phyloP scores from a whole-genome alignment of 2,113 vertebrate species.

The Actinemys pallida region DNA sequence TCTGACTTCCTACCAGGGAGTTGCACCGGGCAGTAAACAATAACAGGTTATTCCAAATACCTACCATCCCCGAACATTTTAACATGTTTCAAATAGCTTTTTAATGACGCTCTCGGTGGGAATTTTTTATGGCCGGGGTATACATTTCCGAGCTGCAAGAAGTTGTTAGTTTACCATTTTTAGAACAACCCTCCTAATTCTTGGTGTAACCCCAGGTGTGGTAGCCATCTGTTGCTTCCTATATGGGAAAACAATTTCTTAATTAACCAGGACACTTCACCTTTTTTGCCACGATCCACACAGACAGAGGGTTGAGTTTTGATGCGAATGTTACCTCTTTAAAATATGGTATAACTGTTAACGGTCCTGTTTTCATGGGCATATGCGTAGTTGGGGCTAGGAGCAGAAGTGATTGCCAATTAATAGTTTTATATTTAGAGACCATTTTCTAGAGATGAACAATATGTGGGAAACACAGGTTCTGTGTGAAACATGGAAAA shows the following conservation, averaged over 20 bases:
- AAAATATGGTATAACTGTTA: neutral
- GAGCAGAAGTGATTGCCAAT: neutral
- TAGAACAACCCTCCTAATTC: neutral
- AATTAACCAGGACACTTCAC: neutral
- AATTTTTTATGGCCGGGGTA: accelerated
- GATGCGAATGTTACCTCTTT: neutral
- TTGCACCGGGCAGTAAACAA: conserved; percentile 29
- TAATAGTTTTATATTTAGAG: neutral
- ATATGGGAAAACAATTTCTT: neutral
- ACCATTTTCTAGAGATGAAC: neutral
- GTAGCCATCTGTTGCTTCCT: neutral
- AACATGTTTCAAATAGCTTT: neutral
- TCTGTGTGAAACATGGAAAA: neutral
- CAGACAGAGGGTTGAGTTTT: neutral
- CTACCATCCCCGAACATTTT: neutral
- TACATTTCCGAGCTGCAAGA: neutral
- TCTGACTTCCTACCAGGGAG: conserved; percentile 16
- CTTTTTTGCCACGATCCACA: neutral
- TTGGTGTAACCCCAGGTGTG: neutral
- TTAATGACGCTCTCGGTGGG: accelerated
- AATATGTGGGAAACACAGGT: neutral
- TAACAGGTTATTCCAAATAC: neutral
- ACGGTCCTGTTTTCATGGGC: neutral
- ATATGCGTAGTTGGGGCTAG: neutral
- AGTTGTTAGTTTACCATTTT: neutral